Conservation (phyloP, 2,113 vertebrate genomes). For the Tenebrosternarchus preto region DNA sequence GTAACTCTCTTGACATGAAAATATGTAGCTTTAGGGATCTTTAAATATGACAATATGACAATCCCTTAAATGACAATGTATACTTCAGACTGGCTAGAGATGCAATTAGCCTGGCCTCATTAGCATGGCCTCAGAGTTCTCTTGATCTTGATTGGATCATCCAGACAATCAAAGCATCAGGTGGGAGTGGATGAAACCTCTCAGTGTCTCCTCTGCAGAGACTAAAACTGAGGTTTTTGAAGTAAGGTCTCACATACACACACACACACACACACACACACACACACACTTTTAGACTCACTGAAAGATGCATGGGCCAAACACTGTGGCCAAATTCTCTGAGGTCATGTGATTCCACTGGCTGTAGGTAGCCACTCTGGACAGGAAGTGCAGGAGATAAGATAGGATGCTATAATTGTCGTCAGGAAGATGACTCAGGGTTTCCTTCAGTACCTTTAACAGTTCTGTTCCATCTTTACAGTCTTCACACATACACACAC, state of each 20-base stretch:
- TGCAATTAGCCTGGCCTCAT: too few relatives aligned
- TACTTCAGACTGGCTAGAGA: too few relatives aligned
- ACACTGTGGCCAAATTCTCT: slow-evolving; percentile 79
- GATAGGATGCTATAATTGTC: slow-evolving; percentile 70
- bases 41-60: too few relatives aligned
- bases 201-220: too few relatives aligned
- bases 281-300: slow-evolving; percentile 62
- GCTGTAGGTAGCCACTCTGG: slow-evolving; percentile 72
- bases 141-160: too few relatives aligned
- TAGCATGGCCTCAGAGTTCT: too few relatives aligned
- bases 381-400: slow-evolving; percentile 76
- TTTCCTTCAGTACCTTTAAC: slow-evolving; percentile 62
- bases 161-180: too few relatives aligned
- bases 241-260: neutral
- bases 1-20: too few relatives aligned
- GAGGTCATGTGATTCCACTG: slow-evolving; percentile 79
- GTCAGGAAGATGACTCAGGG: slow-evolving; percentile 66
- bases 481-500: slow-evolving; percentile 53
- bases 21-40: too few relatives aligned
- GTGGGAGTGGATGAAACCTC: too few relatives aligned
- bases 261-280: neutral
- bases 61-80: too few relatives aligned
- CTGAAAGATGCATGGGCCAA: slow-evolving; percentile 81
- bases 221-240: too few relatives aligned
- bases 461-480: slow-evolving; percentile 55